Conservation (phyloP, 2,888 invertebrate species). For the Ganaspis brasiliensis region DNA sequence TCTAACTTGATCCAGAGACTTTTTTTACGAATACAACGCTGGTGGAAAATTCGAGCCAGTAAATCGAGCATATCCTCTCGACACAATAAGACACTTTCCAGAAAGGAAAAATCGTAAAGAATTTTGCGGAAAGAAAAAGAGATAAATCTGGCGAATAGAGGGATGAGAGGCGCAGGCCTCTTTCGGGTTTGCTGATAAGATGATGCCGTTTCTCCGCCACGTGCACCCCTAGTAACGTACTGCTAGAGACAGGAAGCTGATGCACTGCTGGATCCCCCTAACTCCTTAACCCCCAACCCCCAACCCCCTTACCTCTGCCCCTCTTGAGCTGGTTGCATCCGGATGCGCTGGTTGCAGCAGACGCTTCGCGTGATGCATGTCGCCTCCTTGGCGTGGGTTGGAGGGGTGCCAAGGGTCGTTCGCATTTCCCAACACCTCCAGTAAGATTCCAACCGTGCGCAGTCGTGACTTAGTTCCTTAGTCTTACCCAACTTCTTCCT, state of each 20-base stretch:
- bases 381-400: conserved; percentile 62
- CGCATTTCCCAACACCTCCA: conserved; percentile 63
- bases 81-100: conserved; percentile 17
- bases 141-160: conserved; percentile 19
- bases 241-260: conserved; percentile 52
- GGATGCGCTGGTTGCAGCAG: conserved; percentile 73
- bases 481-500: conserved; percentile 48
- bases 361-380: conserved; percentile 74
- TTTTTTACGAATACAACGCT: too few species aligned
- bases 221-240: conserved; percentile 44
- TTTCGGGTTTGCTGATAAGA: conserved; percentile 37
- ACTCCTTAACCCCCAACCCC: conserved; percentile 17
- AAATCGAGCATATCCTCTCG: background rate
- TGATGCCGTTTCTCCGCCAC: conserved; percentile 28
- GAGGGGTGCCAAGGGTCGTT: conserved; percentile 72
- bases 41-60: background rate
- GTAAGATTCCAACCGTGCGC: conserved; percentile 44
- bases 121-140: conserved; percentile 44
- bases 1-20: too few species aligned
- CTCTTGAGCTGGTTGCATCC: conserved; percentile 60
- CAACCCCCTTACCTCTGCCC: conserved; percentile 22
- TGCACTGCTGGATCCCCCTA: conserved; percentile 59
- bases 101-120: conserved; percentile 53
- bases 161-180: conserved; percentile 48
- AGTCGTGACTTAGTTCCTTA: conserved; percentile 33